Evolutionary conservation across 2,888 invertebrate genomes (phyloP), one percentile per base, ranked within the genome.

Genomic region (Amphimallon solstitiale): DNA sequence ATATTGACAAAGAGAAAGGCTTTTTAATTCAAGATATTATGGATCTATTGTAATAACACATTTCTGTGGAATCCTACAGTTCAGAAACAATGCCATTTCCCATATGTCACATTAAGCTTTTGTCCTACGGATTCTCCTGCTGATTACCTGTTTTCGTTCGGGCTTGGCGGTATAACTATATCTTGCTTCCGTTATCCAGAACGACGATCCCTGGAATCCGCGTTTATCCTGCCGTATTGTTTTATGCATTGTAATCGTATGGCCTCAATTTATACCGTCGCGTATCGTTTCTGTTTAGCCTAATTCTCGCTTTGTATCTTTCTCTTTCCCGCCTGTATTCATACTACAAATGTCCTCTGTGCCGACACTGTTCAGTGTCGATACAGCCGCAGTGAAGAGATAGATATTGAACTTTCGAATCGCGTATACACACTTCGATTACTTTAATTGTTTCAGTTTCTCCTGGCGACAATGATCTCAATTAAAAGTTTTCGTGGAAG

Each of bases 91-190:
- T 76, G 73, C 74, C 70, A 52, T 70, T 45, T 59, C 56, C 75
- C 76, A 75, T 76, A 77, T 77, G 77, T 77, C 75, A 74, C 74
- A 74, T 73, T 72, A 73, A 72, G 73, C 76, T 70, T 74, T 77
- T 76, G 75, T 75, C 73, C 73, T 43, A 29, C 43, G 56, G 29
- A 70, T 72, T 66, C 71, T 69, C 68, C 51, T 67, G 62, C 70
- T 74, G 73, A 75, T 76, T 76, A 76, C 73, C 70, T 73, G 73
- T 71, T 71, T 71, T 63, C 61, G 66, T 66, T 70, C 70, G 68
- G 65, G 65, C 72, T 68, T 72, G 64, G 65, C 71, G 72, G 72
- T 59, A 73, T 74, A 75, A 74, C 74, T 72, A 72, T 76, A 75
- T 75, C 76, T 76, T 76, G 66, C 73, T 74, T 29, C 43, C 71